Evolutionary conservation across 1,140 invertebrate species (phyloP).

Genomic region (Drosophila albomicans): DNA sequence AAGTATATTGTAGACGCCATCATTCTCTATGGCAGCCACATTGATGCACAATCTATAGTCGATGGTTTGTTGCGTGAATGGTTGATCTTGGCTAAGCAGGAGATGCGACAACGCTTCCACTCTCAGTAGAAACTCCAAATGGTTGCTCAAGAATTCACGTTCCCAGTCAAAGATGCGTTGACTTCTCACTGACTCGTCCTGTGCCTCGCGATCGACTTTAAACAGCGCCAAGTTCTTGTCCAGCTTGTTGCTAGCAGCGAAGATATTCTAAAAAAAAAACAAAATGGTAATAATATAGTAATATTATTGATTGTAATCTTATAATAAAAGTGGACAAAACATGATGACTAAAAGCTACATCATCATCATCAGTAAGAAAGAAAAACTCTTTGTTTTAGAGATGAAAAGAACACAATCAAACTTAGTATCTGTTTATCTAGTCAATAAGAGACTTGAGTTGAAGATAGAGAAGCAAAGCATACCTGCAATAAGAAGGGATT

Average conservation of each 20-base stretch:
- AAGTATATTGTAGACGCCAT: conserved; percentile 77
- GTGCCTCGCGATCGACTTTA: not conserved
- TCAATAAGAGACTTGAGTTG: no score
- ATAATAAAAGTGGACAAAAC: no score
- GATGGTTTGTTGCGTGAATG: conserved; percentile 63
- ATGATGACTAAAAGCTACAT: no score
- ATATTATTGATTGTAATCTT: not conserved
- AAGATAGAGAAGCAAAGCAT: not conserved
- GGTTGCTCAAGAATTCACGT: conserved; percentile 90
- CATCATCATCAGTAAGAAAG: no score
- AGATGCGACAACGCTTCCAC: conserved; percentile 96
- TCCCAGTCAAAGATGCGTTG: conserved; percentile 34
- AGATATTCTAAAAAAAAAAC: conserved; percentile 45
- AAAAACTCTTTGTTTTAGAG: no score
- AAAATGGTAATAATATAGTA: not conserved
- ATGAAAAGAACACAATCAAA: no score
- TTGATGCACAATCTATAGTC: conserved; percentile 86
- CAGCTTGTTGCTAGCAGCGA: conserved; percentile 52
- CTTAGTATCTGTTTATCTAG: no score
- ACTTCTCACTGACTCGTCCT: not conserved
- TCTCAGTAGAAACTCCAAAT: conserved; percentile 96
- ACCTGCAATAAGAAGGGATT: conserved; percentile 64
- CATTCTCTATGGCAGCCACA: conserved; percentile 84
- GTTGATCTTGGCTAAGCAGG: conserved; percentile 88
- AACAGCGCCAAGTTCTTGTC: conserved; percentile 57